Evolutionary conservation across 2,888 invertebrate genomes (phyloP).

Genomic region (Lasiommata megera): DNA sequence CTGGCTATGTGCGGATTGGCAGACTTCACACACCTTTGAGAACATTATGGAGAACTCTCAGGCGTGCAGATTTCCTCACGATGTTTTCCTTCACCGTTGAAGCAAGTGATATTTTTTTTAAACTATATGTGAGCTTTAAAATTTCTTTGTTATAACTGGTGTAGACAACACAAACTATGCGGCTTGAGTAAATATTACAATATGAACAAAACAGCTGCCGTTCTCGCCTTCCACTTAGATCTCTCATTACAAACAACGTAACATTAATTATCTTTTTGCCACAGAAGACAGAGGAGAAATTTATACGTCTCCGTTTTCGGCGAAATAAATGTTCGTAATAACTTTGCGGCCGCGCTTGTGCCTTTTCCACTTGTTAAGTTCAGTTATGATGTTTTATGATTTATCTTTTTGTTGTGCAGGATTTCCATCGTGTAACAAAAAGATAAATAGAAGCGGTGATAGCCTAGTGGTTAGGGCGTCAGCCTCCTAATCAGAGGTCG

Average conservation of each 20-base stretch:
- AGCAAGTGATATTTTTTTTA: no score
- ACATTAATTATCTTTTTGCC: constrained; percentile 76
- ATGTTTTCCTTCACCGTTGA: no score
- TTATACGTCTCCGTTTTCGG: constrained; percentile 58
- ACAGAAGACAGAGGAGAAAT: constrained; percentile 64
- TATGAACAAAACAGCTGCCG: constrained; percentile 12
- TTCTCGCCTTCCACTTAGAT: constrained; percentile 21
- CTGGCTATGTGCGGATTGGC: no score
- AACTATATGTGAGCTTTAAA: no score
- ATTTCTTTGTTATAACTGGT: no score
- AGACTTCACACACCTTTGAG: no score
- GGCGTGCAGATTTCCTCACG: no score
- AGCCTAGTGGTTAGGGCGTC: no score
- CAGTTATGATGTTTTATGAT: constrained; percentile 8
- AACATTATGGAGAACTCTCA: no score
- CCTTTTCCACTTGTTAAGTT: constrained; percentile 16
- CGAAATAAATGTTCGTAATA: constrained; percentile 61
- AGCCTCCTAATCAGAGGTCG: no score
- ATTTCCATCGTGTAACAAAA: background rate
- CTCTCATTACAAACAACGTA: constrained; percentile 49
- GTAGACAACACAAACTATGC: no score
- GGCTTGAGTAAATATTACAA: background rate
- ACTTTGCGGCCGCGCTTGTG: constrained; percentile 17
- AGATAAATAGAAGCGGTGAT: no score
- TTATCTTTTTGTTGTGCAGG: background rate